phyloP scores from a whole-genome alignment of 1,140 invertebrate species.

The Manduca sexta region DNA sequence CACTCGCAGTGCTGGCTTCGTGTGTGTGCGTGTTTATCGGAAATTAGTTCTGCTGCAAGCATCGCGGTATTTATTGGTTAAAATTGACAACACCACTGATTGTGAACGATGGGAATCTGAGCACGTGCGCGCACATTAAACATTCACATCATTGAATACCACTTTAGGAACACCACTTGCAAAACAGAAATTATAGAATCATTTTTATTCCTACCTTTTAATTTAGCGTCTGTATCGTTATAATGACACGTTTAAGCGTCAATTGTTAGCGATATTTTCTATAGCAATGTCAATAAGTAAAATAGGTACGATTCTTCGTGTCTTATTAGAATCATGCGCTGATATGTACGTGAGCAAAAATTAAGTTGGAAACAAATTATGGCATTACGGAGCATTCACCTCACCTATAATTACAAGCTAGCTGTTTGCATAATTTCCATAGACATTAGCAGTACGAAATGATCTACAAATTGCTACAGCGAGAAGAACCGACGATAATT shows the following conservation, averaged over 20 bases:
- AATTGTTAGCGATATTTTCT: neutral
- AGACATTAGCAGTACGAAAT: slow-evolving; percentile 55
- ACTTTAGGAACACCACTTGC: slow-evolving; percentile 25
- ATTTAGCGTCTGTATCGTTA: slow-evolving; percentile 28
- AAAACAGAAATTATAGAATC: slow-evolving; percentile 42
- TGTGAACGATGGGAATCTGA: slow-evolving; percentile 44
- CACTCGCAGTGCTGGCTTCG: slow-evolving; percentile 32
- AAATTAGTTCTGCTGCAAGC: slow-evolving; percentile 52
- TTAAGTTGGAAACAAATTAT: slow-evolving; percentile 41
- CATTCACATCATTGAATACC: slow-evolving; percentile 34
- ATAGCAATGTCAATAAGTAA: neutral
- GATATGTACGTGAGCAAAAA: slow-evolving; percentile 15
- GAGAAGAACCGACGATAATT: slow-evolving; percentile 45
- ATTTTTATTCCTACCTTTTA: slow-evolving; percentile 26
- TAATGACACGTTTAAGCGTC: slow-evolving; percentile 23
- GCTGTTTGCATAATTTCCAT: slow-evolving; percentile 57
- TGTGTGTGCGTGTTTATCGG: slow-evolving; percentile 53
- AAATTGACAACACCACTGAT: slow-evolving; percentile 53
- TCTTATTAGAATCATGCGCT: neutral
- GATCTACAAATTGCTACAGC: slow-evolving; percentile 52
- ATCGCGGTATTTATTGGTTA: slow-evolving; percentile 36
- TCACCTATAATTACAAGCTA: slow-evolving; percentile 49
- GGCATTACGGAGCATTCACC: slow-evolving; percentile 45
- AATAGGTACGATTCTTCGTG: neutral
- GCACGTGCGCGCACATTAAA: slow-evolving; percentile 49